Base-by-base conservation (phyloP, 2,797 vertebrate species). In the Sternarchorhynchus goeldii region DNA sequence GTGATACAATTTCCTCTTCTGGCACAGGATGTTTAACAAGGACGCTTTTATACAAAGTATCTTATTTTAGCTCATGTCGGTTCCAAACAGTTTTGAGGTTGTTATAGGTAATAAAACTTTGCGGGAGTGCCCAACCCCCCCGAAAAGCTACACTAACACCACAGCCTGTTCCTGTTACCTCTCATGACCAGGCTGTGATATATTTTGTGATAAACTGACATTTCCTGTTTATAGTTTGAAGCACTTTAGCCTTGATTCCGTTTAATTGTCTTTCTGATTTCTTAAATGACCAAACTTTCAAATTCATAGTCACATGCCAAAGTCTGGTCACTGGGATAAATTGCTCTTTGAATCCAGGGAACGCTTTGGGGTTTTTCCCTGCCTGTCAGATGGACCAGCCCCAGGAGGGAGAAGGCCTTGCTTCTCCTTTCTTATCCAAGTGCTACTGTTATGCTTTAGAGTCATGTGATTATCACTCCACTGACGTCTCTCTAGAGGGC, bases 171-270 rank as follows among this genome's bases (percentile, higher is more conserved):
- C 29, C 60, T 56, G 20, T 57, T 20, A 57, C n/a, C 4, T 45
- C 7, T 12, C 18, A 60, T 21, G 65, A 29, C 36, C 67, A 31
- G 6, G 20, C 55, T 31, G 6, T 6, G 25, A 20, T 29, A 56
- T 7, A 56, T 34, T 71, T 20, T 71, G 29, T 32, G 29, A 36
- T 8, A 5, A 58, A 31, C 55, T 36, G 55, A 21, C 12, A 21
- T 63, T 67, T 77, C 66, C 76, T 75, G 71, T 81, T 81, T 74
- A 76, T 81, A 59, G 36, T 71, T 12, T 69, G 14, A 57, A 63
- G 32, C 20, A 41, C 64, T 78, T 76, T 17, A 56, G 68, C 7
- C 21, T 63, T 78, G 29, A 73, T 76, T 29, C 50, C 59, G 17
- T 76, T 57, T 34, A 71, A 70, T 73, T 18, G 63, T 60, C 68